phyloP scores from a whole-genome alignment of 2,797 vertebrate species.

The Pseudochirops corinnae region DNA sequence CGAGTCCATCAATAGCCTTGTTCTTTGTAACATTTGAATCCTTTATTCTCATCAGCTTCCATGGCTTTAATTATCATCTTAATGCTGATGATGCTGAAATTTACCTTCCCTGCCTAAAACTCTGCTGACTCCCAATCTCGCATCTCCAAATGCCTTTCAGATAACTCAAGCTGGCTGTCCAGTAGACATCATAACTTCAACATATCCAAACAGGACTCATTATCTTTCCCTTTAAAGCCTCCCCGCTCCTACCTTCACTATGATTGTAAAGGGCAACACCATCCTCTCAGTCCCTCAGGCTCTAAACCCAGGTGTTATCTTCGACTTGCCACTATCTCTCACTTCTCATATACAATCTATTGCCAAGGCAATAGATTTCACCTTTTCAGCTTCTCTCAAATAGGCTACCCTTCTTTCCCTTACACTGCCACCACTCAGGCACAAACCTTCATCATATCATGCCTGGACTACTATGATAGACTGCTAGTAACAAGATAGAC shows the following conservation, averaged over 20 bases:
- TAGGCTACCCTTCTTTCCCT: background rate
- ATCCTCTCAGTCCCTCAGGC: background rate
- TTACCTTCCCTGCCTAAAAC: slow-evolving; percentile 43
- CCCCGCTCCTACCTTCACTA: background rate
- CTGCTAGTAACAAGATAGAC: background rate
- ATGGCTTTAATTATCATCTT: slow-evolving; percentile 58
- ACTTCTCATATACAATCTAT: too few species aligned
- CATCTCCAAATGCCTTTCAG: slow-evolving; percentile 36
- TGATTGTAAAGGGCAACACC: background rate
- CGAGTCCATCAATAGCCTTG: background rate
- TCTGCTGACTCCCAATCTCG: slow-evolving; percentile 27
- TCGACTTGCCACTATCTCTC: background rate
- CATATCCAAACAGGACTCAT: background rate
- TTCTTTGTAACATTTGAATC: background rate
- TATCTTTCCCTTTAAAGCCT: background rate
- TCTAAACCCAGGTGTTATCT: slow-evolving; percentile 5
- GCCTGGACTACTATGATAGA: background rate
- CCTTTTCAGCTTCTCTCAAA: background rate
- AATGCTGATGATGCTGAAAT: slow-evolving; percentile 59
- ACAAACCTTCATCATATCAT: background rate
- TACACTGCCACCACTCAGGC: background rate
- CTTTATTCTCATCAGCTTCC: background rate
- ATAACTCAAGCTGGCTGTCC: slow-evolving; percentile 14
- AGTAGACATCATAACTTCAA: slow-evolving; percentile 10
- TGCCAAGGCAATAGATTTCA: background rate